Percentiles rank a stretch among this genome's conserved stretches.
Evolutionary conservation across 2,113 vertebrate genomes (phyloP).

Genomic region (Neomonachus schauinslandi): DNA sequence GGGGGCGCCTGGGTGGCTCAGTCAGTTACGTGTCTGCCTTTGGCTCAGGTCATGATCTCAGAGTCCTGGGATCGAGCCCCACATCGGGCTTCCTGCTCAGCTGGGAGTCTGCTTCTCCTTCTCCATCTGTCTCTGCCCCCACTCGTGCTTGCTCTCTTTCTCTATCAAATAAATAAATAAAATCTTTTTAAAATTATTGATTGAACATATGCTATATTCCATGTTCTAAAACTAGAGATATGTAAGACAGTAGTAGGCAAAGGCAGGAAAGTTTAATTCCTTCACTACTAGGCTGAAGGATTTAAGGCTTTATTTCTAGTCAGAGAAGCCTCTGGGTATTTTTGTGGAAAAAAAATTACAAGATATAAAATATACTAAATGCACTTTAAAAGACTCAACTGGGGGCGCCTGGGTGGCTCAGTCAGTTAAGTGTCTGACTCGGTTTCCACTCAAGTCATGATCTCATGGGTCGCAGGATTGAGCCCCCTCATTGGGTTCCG

Average conservation of each 20-base stretch:
- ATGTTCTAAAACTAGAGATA: not conserved
- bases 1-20: too few relatives aligned
- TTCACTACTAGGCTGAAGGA: not conserved
- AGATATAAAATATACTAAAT: not conserved
- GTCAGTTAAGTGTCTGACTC: not conserved
- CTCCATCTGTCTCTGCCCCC: too few relatives aligned
- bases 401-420: not conserved
- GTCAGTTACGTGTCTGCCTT: too few relatives aligned
- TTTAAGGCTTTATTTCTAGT: not conserved
- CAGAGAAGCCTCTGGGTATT: not conserved
- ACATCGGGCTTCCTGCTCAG: too few relatives aligned
- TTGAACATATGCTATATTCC: constrained; percentile 21
- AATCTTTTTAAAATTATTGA: not conserved
- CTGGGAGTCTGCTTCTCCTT: too few relatives aligned
- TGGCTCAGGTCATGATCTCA: too few relatives aligned
- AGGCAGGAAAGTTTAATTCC: not conserved
- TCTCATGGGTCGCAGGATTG: not conserved
- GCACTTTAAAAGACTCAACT: not conserved
- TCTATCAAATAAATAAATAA: too few relatives aligned
- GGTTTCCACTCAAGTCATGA: not conserved
- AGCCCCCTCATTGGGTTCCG: too few relatives aligned
- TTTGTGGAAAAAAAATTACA: not conserved
- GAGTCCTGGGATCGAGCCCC: too few relatives aligned
- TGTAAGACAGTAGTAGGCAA: not conserved
- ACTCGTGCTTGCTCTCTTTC: too few relatives aligned